These are phyloP conservation scores for Pelvicachromis taeniatus DNA, from an alignment of 2,113 vertebrate species.

Conservation along the genomic window DNA sequence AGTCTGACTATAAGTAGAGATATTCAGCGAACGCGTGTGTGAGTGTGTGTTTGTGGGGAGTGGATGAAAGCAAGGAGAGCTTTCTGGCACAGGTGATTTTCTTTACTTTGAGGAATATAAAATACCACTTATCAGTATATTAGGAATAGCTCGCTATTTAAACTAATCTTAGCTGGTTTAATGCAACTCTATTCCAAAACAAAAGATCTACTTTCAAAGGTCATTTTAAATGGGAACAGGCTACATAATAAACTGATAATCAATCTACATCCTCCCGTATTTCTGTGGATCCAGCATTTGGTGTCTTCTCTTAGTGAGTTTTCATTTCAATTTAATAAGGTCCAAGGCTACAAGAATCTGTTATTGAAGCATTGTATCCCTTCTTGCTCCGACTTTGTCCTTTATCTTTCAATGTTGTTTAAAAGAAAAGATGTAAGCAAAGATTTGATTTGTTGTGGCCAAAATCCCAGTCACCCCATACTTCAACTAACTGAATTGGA, in stretches of 20 bases:
- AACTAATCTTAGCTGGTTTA: neutral
- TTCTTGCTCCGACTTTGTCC: neutral
- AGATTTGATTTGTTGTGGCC: neutral
- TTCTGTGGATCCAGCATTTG: neutral
- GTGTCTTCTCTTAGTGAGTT: neutral
- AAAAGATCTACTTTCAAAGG: neutral
- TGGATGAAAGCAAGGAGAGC: neutral
- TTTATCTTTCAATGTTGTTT: neutral
- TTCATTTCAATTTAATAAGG: neutral
- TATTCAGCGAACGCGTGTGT: slow-evolving; percentile 50
- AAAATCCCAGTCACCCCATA: neutral
- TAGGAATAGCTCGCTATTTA: neutral
- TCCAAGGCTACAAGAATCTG: neutral
- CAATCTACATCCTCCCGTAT: neutral
- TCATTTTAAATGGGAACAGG: neutral
- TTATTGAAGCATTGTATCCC: neutral
- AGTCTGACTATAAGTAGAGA: slow-evolving; percentile 90
- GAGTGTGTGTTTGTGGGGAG: neutral
- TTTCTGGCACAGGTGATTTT: neutral
- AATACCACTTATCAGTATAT: neutral
- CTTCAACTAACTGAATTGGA: neutral
- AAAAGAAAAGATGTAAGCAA: neutral
- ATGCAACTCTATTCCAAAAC: neutral
- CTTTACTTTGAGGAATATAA: neutral
- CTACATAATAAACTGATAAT: neutral